Evolutionary conservation across 2,888 invertebrate species (phyloP).

Genomic region (Melanchra persicariae): DNA sequence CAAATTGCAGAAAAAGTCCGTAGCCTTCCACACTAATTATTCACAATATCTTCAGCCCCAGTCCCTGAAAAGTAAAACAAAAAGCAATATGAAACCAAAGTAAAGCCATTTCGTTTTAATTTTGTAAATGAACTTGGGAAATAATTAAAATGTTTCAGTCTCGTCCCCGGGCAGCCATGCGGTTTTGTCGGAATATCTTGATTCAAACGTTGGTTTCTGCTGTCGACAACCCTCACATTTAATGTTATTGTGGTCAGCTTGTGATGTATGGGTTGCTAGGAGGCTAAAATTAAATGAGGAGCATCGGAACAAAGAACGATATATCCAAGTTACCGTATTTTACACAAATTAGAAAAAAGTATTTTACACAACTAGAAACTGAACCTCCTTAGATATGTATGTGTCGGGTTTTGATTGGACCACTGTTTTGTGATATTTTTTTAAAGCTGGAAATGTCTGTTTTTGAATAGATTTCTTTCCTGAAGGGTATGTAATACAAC

Average conservation of each 20-base stretch:
- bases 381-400: no score
- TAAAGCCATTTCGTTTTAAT: slow-evolving; percentile 44
- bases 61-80: slow-evolving; percentile 19
- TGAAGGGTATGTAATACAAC: no score
- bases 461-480: no score
- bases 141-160: slow-evolving; percentile 59
- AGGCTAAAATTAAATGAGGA: neutral
- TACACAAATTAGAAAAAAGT: no score
- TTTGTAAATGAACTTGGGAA: slow-evolving; percentile 51
- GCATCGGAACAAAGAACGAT: no score
- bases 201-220: slow-evolving; percentile 37
- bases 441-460: no score
- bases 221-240: slow-evolving; percentile 29
- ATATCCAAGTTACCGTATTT: no score
- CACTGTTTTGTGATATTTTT: no score
- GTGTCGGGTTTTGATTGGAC: no score
- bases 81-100: slow-evolving; percentile 34
- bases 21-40: slow-evolving; percentile 1
- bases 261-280: slow-evolving; percentile 13
- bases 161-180: slow-evolving; percentile 12
- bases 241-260: slow-evolving; percentile 35
- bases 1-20: neutral
- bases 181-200: slow-evolving; percentile 38
- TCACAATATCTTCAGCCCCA: slow-evolving; percentile 5
- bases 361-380: no score